Evolutionary conservation across 2,797 vertebrate genomes (phyloP), one percentile per base, ranked within the genome.

Genomic region (Gambelia wislizenii): DNA sequence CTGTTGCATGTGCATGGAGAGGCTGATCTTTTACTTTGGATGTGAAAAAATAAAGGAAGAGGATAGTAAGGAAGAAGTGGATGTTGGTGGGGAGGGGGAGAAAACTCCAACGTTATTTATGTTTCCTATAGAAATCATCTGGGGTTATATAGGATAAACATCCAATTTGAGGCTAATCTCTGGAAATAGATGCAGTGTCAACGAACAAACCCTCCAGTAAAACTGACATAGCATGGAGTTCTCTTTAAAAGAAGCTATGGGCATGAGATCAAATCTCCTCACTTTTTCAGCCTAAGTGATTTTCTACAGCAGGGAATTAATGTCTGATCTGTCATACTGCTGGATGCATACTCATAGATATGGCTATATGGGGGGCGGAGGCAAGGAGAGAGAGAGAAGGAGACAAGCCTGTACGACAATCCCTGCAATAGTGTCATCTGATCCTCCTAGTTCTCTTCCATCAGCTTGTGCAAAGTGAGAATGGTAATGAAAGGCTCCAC

Each of bases 81-180:
- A n/a, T n/a, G n/a, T n/a, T n/a, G n/a, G n/a, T n/a, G n/a, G n/a
- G n/a, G 49, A 49, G n/a, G 4, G 25, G 22, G 0, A 22, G 52
- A 70, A 2, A 36, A 39, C 20, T 39, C 82, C 33, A 84, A 67
- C 69, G 86, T 33, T 36, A 39, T n/a, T 80, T 89, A 84, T 72
- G 82, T 70, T 18, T 2, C 1, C 14, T 14, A 30, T 74, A 92
- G 77, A 93, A 94, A 78, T 9, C 33, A 89, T 61, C n/a, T 83
- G 81, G 44, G 30, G 25, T 83, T 91, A 67, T 20, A 89, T 2
- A 86, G 84, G 14, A 14, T 80, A 91, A 94, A 81, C 78, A 85
- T 90, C 86, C 85, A 64, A 61, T 83, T 86, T 92, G 87, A 94
- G 92, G 83, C 10, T 94, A 92, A 93, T 92, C 93, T 91, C 83